These are phyloP conservation scores for Arctopsyche grandis DNA, from an alignment of 1,140 invertebrate genomes.

Conservation along the genomic window DNA sequence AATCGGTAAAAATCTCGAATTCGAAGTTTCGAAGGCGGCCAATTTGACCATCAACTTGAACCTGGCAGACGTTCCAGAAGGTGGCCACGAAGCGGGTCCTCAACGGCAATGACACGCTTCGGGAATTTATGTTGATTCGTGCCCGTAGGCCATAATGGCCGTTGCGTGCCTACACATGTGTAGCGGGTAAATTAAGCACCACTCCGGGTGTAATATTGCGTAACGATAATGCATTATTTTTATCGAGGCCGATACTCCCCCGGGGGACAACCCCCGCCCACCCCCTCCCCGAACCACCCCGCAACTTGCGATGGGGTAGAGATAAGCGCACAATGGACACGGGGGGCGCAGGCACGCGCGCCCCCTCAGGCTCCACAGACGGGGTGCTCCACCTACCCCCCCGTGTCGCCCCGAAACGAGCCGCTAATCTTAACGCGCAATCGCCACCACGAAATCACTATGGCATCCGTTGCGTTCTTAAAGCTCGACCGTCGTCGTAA, in stretches of 20 bases:
- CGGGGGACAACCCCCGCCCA: neutral
- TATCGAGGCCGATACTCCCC: conserved; percentile 41
- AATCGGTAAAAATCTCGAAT: too few species aligned
- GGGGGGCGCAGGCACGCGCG: neutral
- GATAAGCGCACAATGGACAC: conserved; percentile 14
- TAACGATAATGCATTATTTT: conserved; percentile 47
- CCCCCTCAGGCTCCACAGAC: too few species aligned
- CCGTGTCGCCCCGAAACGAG: neutral
- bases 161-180: conserved; percentile 40
- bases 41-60: too few species aligned
- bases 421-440: conserved; percentile 2
- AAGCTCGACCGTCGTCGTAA: neutral
- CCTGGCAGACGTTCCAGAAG: too few species aligned
- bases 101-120: conserved; percentile 16
- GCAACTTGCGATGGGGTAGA: neutral
- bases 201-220: conserved; percentile 45
- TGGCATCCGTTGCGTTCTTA: neutral
- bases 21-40: too few species aligned
- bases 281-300: neutral
- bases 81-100: too few species aligned
- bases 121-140: conserved; percentile 36
- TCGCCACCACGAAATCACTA: neutral
- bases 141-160: conserved; percentile 35
- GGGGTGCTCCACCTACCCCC: neutral
- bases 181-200: conserved; percentile 41